Base-by-base conservation (phyloP, 2,888 invertebrate species). In the Hydropsyche betteni region DNA sequence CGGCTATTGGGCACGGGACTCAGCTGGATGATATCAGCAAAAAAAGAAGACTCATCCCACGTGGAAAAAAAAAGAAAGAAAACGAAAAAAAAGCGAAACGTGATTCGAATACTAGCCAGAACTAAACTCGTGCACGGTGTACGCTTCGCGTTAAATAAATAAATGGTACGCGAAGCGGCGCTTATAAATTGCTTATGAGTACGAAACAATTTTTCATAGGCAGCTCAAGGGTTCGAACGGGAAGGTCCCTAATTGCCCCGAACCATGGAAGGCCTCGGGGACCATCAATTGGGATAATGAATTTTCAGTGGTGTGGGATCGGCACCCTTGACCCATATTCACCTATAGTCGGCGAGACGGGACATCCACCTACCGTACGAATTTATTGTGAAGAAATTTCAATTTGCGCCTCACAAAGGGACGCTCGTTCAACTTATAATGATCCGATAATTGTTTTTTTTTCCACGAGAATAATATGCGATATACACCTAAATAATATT, bases 231-330 rank as follows among this genome's bases (percentile, higher is more conserved):
- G 58, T 58, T 58, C 58, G 58, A 58, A 58, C 58, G 14, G 44
- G 14, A 24, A 58, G 58, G 58, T 16, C 58, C 24, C 58, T 58
- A 58, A 58, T 58, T 58, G 58, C 58, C 24, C 24, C 8, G 24
- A 16, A 16, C 58, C 58, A 58, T 58, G 58, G 55, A 58, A 58
- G 58, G 24, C 58, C 58, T 58, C 58, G 14, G 58, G 58, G 58
- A 58, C 58, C 58, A 58, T 58, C 58, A 58, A 58, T 58, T 58
- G 58, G 58, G 58, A 58, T 58, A 58, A 58, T 58, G 58, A 58
- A 58, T 58, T 58, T 58, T 8, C 58, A 58, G 58, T 5, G n/a
- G 16, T 5, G 12, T 16, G n/a, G 16, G 53, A 58, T 8, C 4
- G 8, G 5, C 58, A 58, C 58, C 58, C 58, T 58, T 58, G 58